Percentiles rank a stretch among this genome's conserved stretches.
phyloP scores from a whole-genome alignment of 2,113 vertebrate species.

The Centropus bengalensis region DNA sequence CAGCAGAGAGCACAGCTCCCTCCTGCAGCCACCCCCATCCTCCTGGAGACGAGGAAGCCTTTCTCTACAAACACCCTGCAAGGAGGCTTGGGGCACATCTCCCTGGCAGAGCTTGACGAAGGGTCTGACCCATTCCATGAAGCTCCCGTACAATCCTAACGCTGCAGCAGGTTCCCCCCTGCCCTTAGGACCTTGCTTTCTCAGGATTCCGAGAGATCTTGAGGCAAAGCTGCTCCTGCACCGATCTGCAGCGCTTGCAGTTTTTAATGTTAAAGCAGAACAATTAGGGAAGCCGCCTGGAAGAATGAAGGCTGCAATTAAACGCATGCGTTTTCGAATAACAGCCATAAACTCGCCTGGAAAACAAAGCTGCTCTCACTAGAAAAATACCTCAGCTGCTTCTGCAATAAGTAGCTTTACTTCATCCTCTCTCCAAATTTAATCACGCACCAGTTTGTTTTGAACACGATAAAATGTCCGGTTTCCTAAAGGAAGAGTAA shows the following conservation, averaged over 20 bases:
- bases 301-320: conserved; percentile 7
- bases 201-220: neutral
- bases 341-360: neutral
- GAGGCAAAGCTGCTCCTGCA: neutral
- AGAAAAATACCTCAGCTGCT: neutral
- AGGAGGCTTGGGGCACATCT: neutral
- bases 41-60: neutral
- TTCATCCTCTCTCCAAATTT: neutral
- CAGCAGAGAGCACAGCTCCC: neutral
- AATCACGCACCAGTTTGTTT: neutral
- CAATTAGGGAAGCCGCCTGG: conserved; percentile 24
- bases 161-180: neutral
- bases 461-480: neutral
- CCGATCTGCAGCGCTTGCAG: neutral
- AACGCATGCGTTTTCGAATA: neutral
- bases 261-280: neutral
- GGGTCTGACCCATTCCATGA: neutral
- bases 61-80: neutral
- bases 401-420: conserved; percentile 5
- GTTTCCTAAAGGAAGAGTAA: neutral
- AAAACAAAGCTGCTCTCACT: neutral
- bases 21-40: neutral
- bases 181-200: neutral
- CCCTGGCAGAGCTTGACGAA: fast-evolving
- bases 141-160: neutral